Evolutionary conservation across 1,140 invertebrate species (phyloP).

Genomic region (Neodiprion virginianus): DNA sequence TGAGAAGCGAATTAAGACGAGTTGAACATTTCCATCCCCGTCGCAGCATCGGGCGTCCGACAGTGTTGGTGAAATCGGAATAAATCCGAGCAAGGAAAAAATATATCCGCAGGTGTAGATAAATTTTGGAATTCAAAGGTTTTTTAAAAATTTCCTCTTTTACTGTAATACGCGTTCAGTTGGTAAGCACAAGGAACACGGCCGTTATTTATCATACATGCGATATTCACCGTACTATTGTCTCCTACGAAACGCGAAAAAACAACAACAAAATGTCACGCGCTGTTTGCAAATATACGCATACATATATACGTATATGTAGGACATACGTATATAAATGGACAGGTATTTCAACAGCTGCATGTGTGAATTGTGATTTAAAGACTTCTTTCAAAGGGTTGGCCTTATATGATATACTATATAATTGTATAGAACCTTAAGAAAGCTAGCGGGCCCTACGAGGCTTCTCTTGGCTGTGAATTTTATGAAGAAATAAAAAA

Average conservation of each 20-base stretch:
- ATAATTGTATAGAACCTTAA: conserved; percentile 17
- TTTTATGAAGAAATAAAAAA: conserved; percentile 37
- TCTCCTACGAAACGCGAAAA: too few relatives aligned
- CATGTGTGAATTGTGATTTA: conserved; percentile 28
- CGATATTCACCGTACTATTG: too few relatives aligned
- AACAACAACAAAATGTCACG: neutral
- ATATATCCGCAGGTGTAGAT: neutral
- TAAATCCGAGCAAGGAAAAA: conserved; percentile 9
- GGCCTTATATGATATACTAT: conserved; percentile 2
- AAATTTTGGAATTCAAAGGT: too few relatives aligned
- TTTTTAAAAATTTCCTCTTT: too few relatives aligned
- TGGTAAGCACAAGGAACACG: too few relatives aligned
- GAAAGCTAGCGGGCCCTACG: conserved; percentile 42
- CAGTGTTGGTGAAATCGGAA: conserved; percentile 25
- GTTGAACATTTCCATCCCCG: conserved; percentile 13
- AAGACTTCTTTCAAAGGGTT: conserved; percentile 33
- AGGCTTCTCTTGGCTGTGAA: conserved; percentile 59
- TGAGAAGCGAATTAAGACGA: conserved; percentile 23
- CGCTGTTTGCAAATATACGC: neutral
- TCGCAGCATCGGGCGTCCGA: conserved; percentile 14
- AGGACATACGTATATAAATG: too few relatives aligned
- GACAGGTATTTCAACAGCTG: neutral
- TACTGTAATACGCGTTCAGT: too few relatives aligned
- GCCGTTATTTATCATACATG: too few relatives aligned
- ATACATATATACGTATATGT: neutral